phyloP scores from a whole-genome alignment of 2,113 vertebrate species.

The Mastomys natalensis region DNA sequence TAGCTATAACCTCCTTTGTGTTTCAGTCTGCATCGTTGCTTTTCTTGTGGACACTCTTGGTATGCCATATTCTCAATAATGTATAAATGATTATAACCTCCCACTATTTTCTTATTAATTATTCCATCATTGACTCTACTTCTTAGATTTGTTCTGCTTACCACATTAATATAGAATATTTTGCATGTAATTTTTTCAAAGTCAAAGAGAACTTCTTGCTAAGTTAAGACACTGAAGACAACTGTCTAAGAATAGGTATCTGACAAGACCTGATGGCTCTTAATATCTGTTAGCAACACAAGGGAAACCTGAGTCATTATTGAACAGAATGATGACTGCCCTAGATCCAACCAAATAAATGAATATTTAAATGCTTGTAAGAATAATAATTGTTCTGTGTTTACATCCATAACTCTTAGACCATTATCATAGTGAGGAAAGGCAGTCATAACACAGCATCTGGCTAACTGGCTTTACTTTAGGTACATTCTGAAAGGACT shows the following conservation, averaged over 20 bases:
- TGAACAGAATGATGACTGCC: constrained; percentile 69
- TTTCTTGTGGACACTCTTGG: neutral
- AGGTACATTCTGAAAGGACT: neutral
- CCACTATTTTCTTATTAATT: neutral
- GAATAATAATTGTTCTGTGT: neutral
- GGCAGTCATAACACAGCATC: neutral
- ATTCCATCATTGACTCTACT: neutral
- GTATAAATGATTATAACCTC: neutral
- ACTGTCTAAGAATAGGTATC: neutral
- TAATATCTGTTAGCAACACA: neutral
- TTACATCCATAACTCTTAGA: neutral
- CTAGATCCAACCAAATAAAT: constrained; percentile 75
- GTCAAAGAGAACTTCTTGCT: neutral
- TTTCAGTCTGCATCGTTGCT: neutral
- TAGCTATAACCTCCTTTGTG: neutral
- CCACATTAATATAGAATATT: neutral
- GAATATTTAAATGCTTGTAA: neutral
- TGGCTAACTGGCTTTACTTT: neutral
- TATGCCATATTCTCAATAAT: neutral
- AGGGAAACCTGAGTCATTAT: neutral
- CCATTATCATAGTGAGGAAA: neutral
- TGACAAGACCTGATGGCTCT: neutral
- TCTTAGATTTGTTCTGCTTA: neutral
- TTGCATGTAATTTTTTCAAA: neutral
- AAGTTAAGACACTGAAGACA: neutral